A percentile compares a stretch with the other conserved stretches of the same genome.
Evolutionary conservation across 2,113 vertebrate species (phyloP).

Genomic region (Melanocharis versteri): DNA sequence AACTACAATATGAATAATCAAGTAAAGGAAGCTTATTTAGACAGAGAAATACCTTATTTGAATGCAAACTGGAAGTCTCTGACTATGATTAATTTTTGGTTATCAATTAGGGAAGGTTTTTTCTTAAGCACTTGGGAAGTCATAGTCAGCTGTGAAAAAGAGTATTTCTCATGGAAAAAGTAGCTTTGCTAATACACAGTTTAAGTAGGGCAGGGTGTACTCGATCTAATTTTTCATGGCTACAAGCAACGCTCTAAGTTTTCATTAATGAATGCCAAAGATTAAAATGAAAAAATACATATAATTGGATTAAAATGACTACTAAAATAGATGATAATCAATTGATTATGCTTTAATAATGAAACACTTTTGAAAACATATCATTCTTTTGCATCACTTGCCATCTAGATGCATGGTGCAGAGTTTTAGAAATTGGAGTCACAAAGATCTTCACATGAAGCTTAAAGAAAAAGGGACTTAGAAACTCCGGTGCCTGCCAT

Average conservation of each 20-base stretch:
- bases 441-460: neutral
- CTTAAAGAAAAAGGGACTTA: neutral
- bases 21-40: slow-evolving; percentile 74
- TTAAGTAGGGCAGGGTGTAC: slow-evolving; percentile 63
- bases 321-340: slow-evolving; percentile 72
- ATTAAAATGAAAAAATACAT: slow-evolving; percentile 63
- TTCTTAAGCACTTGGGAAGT: slow-evolving; percentile 54
- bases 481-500: neutral
- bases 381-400: neutral
- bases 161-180: slow-evolving; percentile 29
- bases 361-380: slow-evolving; percentile 31
- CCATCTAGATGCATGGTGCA: neutral
- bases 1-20: slow-evolving; percentile 80
- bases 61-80: slow-evolving; percentile 69
- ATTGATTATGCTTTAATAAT: slow-evolving; percentile 66
- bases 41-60: slow-evolving; percentile 74
- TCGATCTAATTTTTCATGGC: slow-evolving; percentile 63
- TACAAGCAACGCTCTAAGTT: slow-evolving; percentile 58
- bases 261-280: slow-evolving; percentile 72
- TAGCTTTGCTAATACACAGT: slow-evolving; percentile 21
- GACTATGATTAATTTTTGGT: slow-evolving; percentile 74
- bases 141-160: slow-evolving; percentile 40
- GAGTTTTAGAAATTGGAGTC: neutral
- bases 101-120: slow-evolving; percentile 74
- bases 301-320: slow-evolving; percentile 75